phyloP scores from a whole-genome alignment of 2,888 invertebrate species.

The Empis livida region DNA sequence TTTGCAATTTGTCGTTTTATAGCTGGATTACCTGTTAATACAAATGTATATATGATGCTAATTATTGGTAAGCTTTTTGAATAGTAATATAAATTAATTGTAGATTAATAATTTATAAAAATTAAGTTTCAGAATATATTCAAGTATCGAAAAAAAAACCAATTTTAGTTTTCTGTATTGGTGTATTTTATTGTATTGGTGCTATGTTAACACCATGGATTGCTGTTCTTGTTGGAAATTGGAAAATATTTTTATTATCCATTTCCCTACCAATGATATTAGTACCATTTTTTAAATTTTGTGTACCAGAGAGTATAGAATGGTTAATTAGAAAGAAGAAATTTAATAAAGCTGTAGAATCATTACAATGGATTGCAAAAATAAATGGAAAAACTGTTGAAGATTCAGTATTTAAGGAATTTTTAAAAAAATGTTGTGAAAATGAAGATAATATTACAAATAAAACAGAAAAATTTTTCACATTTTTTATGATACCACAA shows the following conservation, averaged over 20 bases:
- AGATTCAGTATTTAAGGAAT: constrained; percentile 33
- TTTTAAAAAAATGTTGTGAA: constrained; percentile 25
- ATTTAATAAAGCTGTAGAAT: constrained; percentile 36
- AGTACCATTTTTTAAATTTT: constrained; percentile 32
- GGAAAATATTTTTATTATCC: constrained; percentile 35
- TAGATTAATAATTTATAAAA: background rate
- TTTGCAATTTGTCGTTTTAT: constrained; percentile 42
- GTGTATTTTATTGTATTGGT: constrained; percentile 38
- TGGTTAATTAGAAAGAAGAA: constrained; percentile 40
- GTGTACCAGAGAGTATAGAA: constrained; percentile 40
- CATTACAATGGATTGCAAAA: constrained; percentile 41
- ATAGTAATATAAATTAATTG: background rate
- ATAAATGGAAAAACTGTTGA: constrained; percentile 38
- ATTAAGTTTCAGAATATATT: constrained; percentile 40
- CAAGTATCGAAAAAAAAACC: constrained; percentile 37
- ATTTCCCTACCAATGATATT: constrained; percentile 33
- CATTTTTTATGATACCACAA: constrained; percentile 40
- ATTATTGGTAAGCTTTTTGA: constrained; percentile 38
- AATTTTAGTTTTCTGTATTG: constrained; percentile 39
- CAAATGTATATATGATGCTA: constrained; percentile 45
- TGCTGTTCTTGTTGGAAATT: constrained; percentile 28
- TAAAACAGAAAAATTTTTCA: constrained; percentile 32
- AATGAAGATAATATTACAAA: constrained; percentile 16
- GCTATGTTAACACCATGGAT: constrained; percentile 35
- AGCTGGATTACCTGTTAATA: constrained; percentile 46